Percentiles rank a stretch among this genome's conserved stretches.
These are phyloP conservation scores for Nycticebus coucang DNA, from an alignment of 2,113 vertebrate species.

Conservation along the genomic window DNA sequence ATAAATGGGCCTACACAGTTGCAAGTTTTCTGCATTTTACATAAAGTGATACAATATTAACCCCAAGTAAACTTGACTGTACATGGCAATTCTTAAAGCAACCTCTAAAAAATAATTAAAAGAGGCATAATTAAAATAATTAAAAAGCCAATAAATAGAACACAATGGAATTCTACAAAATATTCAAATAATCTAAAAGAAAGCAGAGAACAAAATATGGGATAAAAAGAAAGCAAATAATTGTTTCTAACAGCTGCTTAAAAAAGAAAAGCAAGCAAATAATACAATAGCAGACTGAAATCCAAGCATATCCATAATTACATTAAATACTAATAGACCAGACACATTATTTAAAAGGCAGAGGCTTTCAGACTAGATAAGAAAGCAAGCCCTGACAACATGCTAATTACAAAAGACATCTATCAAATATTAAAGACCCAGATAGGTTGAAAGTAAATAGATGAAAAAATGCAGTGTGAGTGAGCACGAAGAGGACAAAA, in stretches of 20 bases:
- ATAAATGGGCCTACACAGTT: neutral
- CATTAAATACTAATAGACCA: neutral
- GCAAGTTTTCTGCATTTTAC: neutral
- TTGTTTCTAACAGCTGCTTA: no score
- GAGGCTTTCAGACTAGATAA: neutral
- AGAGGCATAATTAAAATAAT: neutral
- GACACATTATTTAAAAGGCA: neutral
- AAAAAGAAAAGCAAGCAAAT: conserved; percentile 11
- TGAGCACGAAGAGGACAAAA: neutral
- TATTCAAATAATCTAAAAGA: neutral
- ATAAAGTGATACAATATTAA: neutral
- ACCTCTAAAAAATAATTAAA: conserved; percentile 7
- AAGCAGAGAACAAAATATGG: neutral
- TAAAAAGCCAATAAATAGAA: neutral
- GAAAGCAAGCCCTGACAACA: neutral
- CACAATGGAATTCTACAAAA: conserved; percentile 48
- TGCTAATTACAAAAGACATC: neutral
- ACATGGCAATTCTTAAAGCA: neutral
- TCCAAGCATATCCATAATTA: neutral
- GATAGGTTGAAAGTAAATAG: neutral
- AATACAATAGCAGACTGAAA: neutral
- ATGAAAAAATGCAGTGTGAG: neutral
- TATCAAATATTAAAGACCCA: neutral
- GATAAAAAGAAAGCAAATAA: conserved; percentile 36
- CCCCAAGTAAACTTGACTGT: neutral